Base-by-base conservation (phyloP, 2,888 invertebrate genomes). In the Aradus depressus region DNA sequence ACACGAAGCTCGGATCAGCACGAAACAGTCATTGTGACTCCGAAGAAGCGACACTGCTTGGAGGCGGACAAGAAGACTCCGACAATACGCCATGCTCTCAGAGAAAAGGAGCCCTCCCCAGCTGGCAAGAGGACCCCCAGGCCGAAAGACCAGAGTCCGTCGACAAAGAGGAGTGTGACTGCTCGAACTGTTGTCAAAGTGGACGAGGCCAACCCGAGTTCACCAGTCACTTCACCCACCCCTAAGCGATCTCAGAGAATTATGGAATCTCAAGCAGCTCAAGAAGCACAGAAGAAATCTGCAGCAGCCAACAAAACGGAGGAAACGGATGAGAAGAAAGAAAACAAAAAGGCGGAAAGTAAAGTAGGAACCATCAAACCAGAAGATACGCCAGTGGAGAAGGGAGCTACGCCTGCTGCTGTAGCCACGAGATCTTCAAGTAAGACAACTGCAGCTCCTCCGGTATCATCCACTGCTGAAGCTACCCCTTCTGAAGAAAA, bases 21-120 rank as follows among this genome's bases (percentile, higher is more conserved):
- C 41, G 53, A 52, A 44, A 44, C 60, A 5, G 60, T 62, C 10
- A 63, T 62, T 19, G 79, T 80, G 1, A 82, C 84, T 1, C 83
- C 84, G 1, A 84, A 84, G 62, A 84, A 84, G 62, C 72, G 83
- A 1, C 83, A 83, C 62, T 69, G 83, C 56, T 62, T 80, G 44
- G 83, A 83, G 67, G 72, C 44, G 28, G 57, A 57, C 14, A 58
- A 52, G 44, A 55, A 55, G 41, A 31, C 41, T 3, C 34, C 34
- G 3, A 4, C 6, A 18, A 34, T 16, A 34, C 18, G 3, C 34
- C 34, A 16, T 3, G 10, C 25, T 18, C 25, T 22, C 22, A 23
- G 23, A 43, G 14, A 18, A 21, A 52, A 47, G 23, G 49, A 52
- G 22, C 22, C 25, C 10, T 16, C 44, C 12, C 23, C 37, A 14